Evolutionary conservation across 2,797 vertebrate species (phyloP).

Genomic region (Simalia tracyae): DNA sequence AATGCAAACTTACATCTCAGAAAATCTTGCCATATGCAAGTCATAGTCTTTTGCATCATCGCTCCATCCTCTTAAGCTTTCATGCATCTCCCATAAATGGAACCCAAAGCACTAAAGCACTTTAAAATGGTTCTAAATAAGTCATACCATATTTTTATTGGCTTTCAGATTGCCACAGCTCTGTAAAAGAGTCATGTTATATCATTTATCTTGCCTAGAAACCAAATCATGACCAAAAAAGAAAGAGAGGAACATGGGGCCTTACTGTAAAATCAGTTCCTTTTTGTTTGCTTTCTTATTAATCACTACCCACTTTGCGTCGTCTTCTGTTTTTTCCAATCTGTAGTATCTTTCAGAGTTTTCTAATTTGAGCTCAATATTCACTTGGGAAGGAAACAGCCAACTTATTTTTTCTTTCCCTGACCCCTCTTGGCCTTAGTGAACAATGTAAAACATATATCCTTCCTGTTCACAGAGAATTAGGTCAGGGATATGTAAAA

Average conservation of each 20-base stretch:
- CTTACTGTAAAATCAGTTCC: background rate
- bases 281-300: background rate
- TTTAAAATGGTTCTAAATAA: background rate
- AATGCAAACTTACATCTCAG: background rate
- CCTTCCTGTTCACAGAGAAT: conserved; percentile 62
- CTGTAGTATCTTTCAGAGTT: conserved; percentile 17
- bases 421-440: conserved; percentile 51
- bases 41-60: background rate
- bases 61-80: background rate
- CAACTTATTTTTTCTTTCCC: conserved; percentile 19
- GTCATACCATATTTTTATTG: background rate
- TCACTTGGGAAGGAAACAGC: conserved; percentile 11
- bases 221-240: background rate
- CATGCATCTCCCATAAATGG: background rate
- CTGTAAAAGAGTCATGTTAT: background rate
- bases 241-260: background rate
- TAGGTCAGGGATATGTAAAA: conserved; percentile 53
- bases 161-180: background rate
- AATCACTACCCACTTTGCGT: conserved; percentile 3
- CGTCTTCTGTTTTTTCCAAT: background rate
- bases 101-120: background rate
- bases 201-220: background rate
- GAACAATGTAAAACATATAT: conserved; percentile 56
- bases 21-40: background rate
- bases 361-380: background rate